A percentile compares a stretch with the other conserved stretches of the same genome.
Conservation (phyloP, 2,888 invertebrate genomes). For the Leucophenga montana region DNA sequence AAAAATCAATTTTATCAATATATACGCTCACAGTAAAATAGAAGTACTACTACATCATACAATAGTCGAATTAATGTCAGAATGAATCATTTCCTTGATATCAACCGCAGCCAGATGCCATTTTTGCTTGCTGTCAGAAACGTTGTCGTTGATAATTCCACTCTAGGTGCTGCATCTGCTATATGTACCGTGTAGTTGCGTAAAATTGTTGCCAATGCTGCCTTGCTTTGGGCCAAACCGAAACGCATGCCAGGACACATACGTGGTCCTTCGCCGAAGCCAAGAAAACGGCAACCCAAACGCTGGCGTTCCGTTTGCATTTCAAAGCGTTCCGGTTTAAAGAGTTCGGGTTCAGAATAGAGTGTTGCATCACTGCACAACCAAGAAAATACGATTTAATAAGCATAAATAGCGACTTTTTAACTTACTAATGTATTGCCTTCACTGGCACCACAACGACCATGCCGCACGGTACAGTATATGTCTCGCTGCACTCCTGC, state of each 20-base stretch:
- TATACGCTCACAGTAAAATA: too few relatives aligned
- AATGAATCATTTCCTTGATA: slow-evolving; percentile 29
- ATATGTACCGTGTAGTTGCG: slow-evolving; percentile 50
- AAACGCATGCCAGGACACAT: slow-evolving; percentile 66
- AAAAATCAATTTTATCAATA: too few relatives aligned
- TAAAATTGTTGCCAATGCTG: slow-evolving; percentile 55
- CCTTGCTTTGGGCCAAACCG: slow-evolving; percentile 59
- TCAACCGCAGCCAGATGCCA: slow-evolving; percentile 60
- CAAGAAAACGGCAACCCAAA: slow-evolving; percentile 53
- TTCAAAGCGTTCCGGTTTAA: slow-evolving; percentile 57
- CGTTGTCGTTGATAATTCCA: slow-evolving; percentile 55
- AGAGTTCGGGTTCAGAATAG: slow-evolving; percentile 51
- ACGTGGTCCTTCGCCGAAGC: slow-evolving; percentile 65
- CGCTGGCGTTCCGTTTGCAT: slow-evolving; percentile 38
- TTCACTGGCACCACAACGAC: slow-evolving; percentile 60
- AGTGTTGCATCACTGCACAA: slow-evolving; percentile 54
- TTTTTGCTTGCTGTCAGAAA: slow-evolving; percentile 56
- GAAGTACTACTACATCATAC: too few relatives aligned
- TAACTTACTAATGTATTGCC: slow-evolving; percentile 59
- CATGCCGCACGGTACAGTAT: slow-evolving; percentile 45
- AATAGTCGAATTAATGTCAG: too few relatives aligned
- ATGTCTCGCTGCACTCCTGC: slow-evolving; percentile 7
- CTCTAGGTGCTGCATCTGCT: slow-evolving; percentile 21
- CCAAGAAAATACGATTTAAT: neutral
- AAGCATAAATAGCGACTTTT: neutral